These are phyloP conservation scores for Lophotis ruficrista DNA, from an alignment of 2,113 vertebrate species.

Conservation along the genomic window DNA sequence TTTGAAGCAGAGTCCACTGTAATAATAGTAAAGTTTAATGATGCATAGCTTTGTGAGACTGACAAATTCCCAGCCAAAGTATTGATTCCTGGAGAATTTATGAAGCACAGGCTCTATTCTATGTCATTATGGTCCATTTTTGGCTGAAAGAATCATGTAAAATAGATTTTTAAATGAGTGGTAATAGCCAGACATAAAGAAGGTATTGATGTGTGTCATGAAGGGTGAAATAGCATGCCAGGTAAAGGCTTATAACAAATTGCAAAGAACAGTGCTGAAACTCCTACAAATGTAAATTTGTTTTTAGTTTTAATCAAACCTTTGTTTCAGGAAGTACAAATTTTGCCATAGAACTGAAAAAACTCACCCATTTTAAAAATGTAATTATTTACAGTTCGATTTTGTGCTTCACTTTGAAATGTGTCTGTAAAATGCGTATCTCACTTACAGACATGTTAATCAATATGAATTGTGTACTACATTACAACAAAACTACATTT, in stretches of 20 bases:
- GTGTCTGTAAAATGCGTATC: constrained; percentile 73
- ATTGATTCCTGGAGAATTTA: constrained; percentile 86
- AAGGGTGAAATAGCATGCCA: constrained; percentile 83
- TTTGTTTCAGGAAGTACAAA: constrained; percentile 62
- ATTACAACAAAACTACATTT: constrained; percentile 71
- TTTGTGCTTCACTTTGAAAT: constrained; percentile 69
- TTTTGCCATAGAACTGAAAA: constrained; percentile 48
- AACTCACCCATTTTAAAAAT: constrained; percentile 37
- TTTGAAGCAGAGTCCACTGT: constrained; percentile 79
- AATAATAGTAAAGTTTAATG: constrained; percentile 88
- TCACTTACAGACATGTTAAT: constrained; percentile 71
- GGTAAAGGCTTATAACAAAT: constrained; percentile 80
- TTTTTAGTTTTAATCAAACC: constrained; percentile 75
- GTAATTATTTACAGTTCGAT: constrained; percentile 73
- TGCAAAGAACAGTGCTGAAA: constrained; percentile 72
- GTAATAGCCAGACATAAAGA: constrained; percentile 87
- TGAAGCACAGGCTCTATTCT: constrained; percentile 79
- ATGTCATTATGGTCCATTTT: constrained; percentile 83
- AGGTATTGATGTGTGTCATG: constrained; percentile 84
- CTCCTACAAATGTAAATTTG: constrained; percentile 77
- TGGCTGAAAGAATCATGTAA: constrained; percentile 86
- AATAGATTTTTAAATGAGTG: constrained; percentile 89
- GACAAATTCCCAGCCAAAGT: constrained; percentile 87
- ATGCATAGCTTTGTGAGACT: constrained; percentile 81
- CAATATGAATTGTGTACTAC: constrained; percentile 78